Evolutionary conservation across 1,140 invertebrate genomes (phyloP), one percentile per base, ranked within the genome.

Genomic region (Anastatus disparis): DNA sequence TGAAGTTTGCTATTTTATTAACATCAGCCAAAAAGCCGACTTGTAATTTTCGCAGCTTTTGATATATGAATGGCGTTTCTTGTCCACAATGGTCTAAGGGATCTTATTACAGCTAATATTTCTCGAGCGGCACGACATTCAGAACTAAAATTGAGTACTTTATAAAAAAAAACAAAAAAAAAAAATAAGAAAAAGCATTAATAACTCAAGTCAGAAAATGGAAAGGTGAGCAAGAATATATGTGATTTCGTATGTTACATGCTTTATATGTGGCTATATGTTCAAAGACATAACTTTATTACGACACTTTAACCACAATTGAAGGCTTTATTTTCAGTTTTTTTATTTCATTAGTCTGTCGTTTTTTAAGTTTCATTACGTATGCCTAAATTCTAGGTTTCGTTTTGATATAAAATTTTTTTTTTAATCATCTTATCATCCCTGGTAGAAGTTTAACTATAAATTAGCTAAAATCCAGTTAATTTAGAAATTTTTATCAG

Each of bases 141-240:
- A n/a, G 74, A 79, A 76, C 77, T 75, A 75, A 80, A 79, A 79
- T 80, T 79, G 77, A 78, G 77, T 76, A 76, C 76, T 77, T 78
- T 77, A 78, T 79, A 79, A 79, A 52, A 76, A 75, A 75, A 75
- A 61, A 70, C 65, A 35, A 35, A 35, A 79, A 79, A 52, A 76
- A 75, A 75, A 75, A 61, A 70, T 65, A 35, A 35, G 10, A 74
- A 63, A 69, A 67, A 55, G 48, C 52, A 70, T 75, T 75, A 70
- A 72, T 72, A 72, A 75, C 67, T 63, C 68, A 17, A 26, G 31
- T 31, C n/a, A n/a, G n/a, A n/a, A n/a, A n/a, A n/a, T n/a, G n/a
- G n/a, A n/a, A n/a, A n/a, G n/a, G n/a, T n/a, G n/a, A n/a, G n/a
- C n/a, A n/a, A n/a, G n/a, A n/a, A n/a, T n/a, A n/a, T n/a, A n/a